Percentiles rank a stretch among this genome's conserved stretches.
These are phyloP conservation scores for Phyllostomus hastatus DNA, from an alignment of 2,113 vertebrate genomes.

Conservation along the genomic window DNA sequence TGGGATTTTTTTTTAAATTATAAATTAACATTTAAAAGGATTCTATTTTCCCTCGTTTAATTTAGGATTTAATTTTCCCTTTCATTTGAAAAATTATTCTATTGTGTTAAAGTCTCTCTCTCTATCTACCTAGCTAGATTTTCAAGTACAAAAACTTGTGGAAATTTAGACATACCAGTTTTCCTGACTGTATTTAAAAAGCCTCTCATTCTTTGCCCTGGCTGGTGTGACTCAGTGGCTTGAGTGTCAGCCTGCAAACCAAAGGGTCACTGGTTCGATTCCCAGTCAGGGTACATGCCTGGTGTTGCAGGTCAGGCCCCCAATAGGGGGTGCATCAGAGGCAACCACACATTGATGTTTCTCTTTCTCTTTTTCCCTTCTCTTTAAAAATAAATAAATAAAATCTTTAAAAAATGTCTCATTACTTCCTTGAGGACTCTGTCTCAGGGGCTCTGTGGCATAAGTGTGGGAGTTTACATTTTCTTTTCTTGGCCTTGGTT, in stretches of 20 bases:
- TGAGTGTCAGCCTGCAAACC: too few species aligned
- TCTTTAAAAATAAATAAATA: too few species aligned
- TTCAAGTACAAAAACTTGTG: not conserved
- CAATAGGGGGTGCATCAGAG: too few species aligned
- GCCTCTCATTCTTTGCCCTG: not conserved
- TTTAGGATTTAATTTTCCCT: not conserved
- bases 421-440: not conserved
- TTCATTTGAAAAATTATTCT: conserved; percentile 27
- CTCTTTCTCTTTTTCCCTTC: too few species aligned
- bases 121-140: not conserved
- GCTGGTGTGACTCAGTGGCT: too few species aligned
- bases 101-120: not conserved
- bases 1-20: conserved; percentile 51
- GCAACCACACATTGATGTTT: too few species aligned
- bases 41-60: not conserved
- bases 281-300: too few species aligned
- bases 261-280: too few species aligned
- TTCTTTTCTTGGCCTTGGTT: conserved; percentile 20
- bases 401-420: not conserved
- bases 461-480: not conserved
- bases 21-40: conserved; percentile 43
- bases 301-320: too few species aligned
- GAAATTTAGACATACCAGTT: not conserved
- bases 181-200: not conserved
- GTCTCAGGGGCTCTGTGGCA: not conserved